These are phyloP conservation scores for Caerostris darwini DNA, from an alignment of 1,140 invertebrate genomes.

Conservation along the genomic window DNA sequence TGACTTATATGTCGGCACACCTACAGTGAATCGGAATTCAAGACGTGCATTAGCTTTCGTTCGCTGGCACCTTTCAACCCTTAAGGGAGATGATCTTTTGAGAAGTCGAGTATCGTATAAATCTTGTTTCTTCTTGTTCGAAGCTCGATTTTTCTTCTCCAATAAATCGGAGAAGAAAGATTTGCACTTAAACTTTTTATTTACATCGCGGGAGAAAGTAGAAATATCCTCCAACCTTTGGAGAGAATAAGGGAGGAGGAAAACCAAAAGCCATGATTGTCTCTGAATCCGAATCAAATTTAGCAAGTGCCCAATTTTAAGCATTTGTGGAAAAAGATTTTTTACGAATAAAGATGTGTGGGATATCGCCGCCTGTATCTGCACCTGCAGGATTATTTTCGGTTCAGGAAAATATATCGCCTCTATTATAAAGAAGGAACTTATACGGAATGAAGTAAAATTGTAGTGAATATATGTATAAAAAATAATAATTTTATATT, in stretches of 20 bases:
- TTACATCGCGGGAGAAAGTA: background rate
- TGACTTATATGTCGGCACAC: background rate
- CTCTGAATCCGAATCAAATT: background rate
- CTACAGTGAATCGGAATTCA: background rate
- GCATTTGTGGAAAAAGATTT: background rate
- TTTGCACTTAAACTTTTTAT: background rate
- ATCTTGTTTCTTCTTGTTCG: background rate
- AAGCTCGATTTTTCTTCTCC: background rate
- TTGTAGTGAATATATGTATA: too few species aligned
- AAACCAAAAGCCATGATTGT: background rate
- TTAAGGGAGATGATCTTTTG: background rate
- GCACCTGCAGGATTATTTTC: too few species aligned
- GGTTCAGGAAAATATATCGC: too few species aligned
- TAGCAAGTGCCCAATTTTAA: background rate
- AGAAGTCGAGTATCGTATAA: background rate
- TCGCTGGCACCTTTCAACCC: background rate
- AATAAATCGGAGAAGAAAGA: background rate
- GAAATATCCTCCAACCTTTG: background rate
- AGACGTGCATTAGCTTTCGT: background rate
- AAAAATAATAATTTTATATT: too few species aligned
- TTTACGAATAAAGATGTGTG: background rate
- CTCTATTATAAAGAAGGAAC: too few species aligned
- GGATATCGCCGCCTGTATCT: too few species aligned
- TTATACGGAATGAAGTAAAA: too few species aligned
- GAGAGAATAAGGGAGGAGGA: background rate